Percentiles rank a stretch among this genome's conserved stretches.
Evolutionary conservation across 2,113 vertebrate species (phyloP).

Genomic region (Pseudolaguvia tuberculata): DNA sequence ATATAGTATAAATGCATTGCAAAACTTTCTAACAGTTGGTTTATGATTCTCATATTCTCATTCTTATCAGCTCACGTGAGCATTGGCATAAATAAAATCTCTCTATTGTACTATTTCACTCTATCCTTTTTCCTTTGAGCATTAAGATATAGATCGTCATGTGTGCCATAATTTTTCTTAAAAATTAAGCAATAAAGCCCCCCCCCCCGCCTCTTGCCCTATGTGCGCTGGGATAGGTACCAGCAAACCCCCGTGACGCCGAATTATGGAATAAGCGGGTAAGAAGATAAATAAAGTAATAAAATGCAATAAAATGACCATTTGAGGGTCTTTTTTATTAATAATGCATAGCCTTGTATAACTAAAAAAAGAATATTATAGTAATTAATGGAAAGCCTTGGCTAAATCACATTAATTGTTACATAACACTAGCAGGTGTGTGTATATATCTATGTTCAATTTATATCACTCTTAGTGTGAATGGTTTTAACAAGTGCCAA

Average conservation of each 20-base stretch:
- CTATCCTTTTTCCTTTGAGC: slow-evolving; percentile 5
- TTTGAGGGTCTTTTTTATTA: background rate
- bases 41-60: slow-evolving; percentile 31
- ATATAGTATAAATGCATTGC: slow-evolving; percentile 20
- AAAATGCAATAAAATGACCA: too few species aligned
- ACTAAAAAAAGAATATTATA: slow-evolving; percentile 3
- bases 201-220: too few species aligned
- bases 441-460: slow-evolving; percentile 20
- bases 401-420: slow-evolving; percentile 5
- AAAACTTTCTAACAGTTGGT: slow-evolving; percentile 11
- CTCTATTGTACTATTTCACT: background rate
- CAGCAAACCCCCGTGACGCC: too few species aligned
- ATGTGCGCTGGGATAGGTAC: too few species aligned
- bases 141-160: background rate
- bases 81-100: background rate
- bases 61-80: slow-evolving; percentile 2
- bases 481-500: slow-evolving; percentile 10
- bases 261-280: too few species aligned
- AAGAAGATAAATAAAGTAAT: too few species aligned
- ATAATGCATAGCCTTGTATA: slow-evolving; percentile 3
- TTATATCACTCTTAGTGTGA: background rate
- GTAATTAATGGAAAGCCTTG: slow-evolving; percentile 12
- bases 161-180: background rate
- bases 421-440: slow-evolving; percentile 11
- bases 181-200: background rate